Conservation (phyloP, 1,140 invertebrate genomes). For the Sesamia nonagrioides region DNA sequence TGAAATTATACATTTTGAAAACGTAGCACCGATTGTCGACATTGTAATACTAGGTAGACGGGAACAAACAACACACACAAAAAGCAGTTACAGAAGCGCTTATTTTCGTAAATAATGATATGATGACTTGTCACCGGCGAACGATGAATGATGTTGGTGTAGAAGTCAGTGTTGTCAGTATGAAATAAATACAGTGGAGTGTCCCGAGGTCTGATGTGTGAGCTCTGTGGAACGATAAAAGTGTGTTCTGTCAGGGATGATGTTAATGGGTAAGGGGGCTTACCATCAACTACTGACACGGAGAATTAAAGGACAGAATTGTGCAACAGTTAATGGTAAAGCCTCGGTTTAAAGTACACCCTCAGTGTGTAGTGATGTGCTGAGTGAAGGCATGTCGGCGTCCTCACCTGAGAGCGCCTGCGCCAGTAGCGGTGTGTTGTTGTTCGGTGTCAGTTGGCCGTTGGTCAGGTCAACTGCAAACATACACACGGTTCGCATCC, state of each 20-base stretch:
- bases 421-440: slow-evolving; percentile 97
- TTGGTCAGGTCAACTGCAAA: slow-evolving; percentile 98
- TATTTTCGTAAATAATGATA: slow-evolving; percentile 45
- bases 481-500: slow-evolving; percentile 88
- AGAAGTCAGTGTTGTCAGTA: slow-evolving; percentile 14
- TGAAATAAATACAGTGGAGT: slow-evolving; percentile 12
- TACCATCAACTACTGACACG: slow-evolving; percentile 2
- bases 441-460: slow-evolving; percentile 97
- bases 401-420: slow-evolving; percentile 96
- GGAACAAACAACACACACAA: neutral
- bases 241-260: slow-evolving; percentile 29
- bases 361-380: slow-evolving; percentile 54
- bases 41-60: neutral
- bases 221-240: slow-evolving; percentile 32
- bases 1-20: neutral
- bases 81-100: slow-evolving; percentile 32
- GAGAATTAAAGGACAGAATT: neutral
- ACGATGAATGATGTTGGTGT: slow-evolving; percentile 35
- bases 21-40: slow-evolving; percentile 6
- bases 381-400: slow-evolving; percentile 59
- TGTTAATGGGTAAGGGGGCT: slow-evolving; percentile 17
- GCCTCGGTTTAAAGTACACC: slow-evolving; percentile 37
- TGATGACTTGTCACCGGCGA: slow-evolving; percentile 42
- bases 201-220: slow-evolving; percentile 7
- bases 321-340: slow-evolving; percentile 2